phyloP scores from a whole-genome alignment of 2,888 invertebrate species.

The Lithosia quadra region DNA sequence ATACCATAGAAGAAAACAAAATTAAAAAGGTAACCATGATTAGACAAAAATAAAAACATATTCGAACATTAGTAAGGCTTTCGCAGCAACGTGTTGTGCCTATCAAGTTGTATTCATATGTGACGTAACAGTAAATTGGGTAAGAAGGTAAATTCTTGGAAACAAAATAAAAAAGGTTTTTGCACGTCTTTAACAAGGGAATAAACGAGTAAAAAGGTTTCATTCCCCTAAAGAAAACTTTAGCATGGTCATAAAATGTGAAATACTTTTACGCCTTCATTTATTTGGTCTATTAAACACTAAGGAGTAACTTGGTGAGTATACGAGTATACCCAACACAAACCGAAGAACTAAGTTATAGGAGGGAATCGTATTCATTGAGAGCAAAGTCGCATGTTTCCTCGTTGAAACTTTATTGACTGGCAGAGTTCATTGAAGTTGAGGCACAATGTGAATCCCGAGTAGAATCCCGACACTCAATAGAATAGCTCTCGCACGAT shows the following conservation, averaged over 20 bases:
- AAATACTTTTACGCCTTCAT: slow-evolving; percentile 38
- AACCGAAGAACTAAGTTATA: slow-evolving; percentile 26
- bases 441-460: slow-evolving; percentile 61
- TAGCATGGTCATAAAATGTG: slow-evolving; percentile 41
- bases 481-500: slow-evolving; percentile 64
- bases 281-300: slow-evolving; percentile 31
- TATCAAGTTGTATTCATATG: slow-evolving; percentile 15
- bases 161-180: slow-evolving; percentile 43
- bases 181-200: slow-evolving; percentile 54
- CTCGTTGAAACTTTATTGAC: slow-evolving; percentile 56
- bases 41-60: slow-evolving; percentile 33
- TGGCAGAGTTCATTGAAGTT: slow-evolving; percentile 60
- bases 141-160: slow-evolving; percentile 24
- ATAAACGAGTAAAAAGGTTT: slow-evolving; percentile 52
- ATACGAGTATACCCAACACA: slow-evolving; percentile 9
- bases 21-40: slow-evolving; percentile 18
- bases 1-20: neutral
- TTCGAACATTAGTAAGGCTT: slow-evolving; percentile 23
- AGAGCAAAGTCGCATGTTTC: slow-evolving; percentile 28
- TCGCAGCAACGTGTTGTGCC: slow-evolving; percentile 13
- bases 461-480: slow-evolving; percentile 65
- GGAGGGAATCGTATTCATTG: slow-evolving; percentile 33
- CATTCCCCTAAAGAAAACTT: slow-evolving; percentile 47
- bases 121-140: slow-evolving; percentile 36
- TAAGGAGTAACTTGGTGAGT: neutral